Base-by-base conservation (phyloP, 2,113 vertebrate species). In the Catharus fuscescens region DNA sequence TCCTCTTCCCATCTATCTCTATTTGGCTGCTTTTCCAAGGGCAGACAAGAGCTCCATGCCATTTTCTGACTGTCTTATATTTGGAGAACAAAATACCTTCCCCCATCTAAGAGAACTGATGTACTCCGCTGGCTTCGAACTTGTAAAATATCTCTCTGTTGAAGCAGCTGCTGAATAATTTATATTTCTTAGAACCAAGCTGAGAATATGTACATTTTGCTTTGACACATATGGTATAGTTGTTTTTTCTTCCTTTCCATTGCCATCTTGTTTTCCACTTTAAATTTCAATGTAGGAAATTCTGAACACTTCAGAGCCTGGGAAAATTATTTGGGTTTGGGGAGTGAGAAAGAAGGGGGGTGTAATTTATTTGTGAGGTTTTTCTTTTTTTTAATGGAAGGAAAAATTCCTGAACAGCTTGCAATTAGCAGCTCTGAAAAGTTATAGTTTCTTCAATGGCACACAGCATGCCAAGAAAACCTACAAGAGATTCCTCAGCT, bases 161-260 rank as follows among this genome's bases (percentile, higher is more conserved):
- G 45, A 91, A 88, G 64, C 53, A 95, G 73, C 86, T 95, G 66
- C 76, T 92, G 90, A 95, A 93, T 93, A 93, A 95, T 93, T 97
- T 93, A 79, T 90, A 62, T 88, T 96, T 97, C 90, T 93, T 69
- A 93, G 92, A 96, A 95, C 23, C 40, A 59, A 57, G 67, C 20
- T 81, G 34, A 80, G 25, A 65, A 53, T 78, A 82, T 34, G 67
- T 60, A 88, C 52, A 70, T 86, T 93, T 92, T 77, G 42, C 74
- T 82, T 94, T 87, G 45, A 91, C 78, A 80, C 54, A 81, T 73
- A 94, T 0, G 1, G 47, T 80, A 80, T 17, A 80, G 47, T 21
- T 77, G 52, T 36, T 90, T 91, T 90, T 61, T 15, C 85, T 90
- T 70, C 71, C 45, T 90, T 83, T 93, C 53, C 47, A 86, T 54